A percentile compares a stretch with the other conserved stretches of the same genome.
phyloP scores from a whole-genome alignment of 2,113 vertebrate genomes.

The Oophaga pumilio region DNA sequence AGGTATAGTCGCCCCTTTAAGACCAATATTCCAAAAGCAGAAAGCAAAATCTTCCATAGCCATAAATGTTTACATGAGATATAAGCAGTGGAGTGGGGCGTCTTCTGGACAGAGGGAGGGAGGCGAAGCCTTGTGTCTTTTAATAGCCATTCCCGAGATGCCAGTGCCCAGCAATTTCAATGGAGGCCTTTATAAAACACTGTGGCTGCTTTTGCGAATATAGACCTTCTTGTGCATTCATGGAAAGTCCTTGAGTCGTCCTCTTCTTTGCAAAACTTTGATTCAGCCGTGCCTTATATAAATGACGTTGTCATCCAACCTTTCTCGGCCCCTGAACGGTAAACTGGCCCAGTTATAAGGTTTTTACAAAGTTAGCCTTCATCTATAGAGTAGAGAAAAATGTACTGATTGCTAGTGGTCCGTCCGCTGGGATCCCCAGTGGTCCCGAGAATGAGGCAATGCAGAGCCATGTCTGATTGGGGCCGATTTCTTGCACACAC shows the following conservation, averaged over 20 bases:
- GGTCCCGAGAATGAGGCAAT: no score
- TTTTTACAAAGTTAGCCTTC: no score
- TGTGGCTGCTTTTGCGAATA: not conserved
- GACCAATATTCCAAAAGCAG: not conserved
- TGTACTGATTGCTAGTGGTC: no score
- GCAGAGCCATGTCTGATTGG: no score
- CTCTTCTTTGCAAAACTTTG: not conserved
- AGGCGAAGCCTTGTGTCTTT: not conserved
- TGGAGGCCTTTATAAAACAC: not conserved
- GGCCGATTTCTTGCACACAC: no score
- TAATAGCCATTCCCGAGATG: not conserved
- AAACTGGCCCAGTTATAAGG: not conserved
- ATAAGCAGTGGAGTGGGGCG: not conserved
- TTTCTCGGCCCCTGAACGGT: not conserved
- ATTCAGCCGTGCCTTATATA: not conserved
- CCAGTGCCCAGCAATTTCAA: constrained; percentile 5
- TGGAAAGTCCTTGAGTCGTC: not conserved
- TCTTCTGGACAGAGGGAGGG: not conserved
- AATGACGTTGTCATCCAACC: not conserved
- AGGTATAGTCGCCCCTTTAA: not conserved
- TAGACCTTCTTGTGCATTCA: not conserved
- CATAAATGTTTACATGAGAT: not conserved
- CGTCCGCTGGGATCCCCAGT: no score
- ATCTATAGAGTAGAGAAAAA: no score
- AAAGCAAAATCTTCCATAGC: not conserved